Conservation (phyloP, 2,113 vertebrate genomes). For the Clinocottus analis region DNA sequence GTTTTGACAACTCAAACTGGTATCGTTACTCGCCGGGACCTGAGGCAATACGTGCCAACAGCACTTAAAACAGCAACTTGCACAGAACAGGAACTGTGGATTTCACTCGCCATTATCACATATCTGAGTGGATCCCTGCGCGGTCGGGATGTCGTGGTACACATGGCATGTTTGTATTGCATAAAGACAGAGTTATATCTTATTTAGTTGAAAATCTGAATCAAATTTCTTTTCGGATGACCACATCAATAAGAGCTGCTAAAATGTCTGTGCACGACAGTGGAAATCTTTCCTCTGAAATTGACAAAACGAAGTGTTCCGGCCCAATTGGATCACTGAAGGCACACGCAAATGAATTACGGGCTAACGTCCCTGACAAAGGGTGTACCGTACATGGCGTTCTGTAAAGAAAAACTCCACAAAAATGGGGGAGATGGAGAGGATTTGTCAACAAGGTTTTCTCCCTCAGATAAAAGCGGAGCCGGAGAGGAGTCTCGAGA, state of each 20-base stretch:
- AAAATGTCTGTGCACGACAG: background rate
- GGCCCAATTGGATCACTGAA: background rate
- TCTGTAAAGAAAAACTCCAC: slow-evolving; percentile 2
- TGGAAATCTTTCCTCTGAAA: background rate
- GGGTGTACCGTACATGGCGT: slow-evolving; percentile 9
- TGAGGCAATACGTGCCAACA: background rate
- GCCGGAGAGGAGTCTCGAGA: slow-evolving; percentile 55
- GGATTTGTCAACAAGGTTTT: slow-evolving; percentile 22
- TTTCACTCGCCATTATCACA: background rate
- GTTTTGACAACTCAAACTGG: background rate
- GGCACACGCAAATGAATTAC: background rate
- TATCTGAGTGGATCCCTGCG: no score
- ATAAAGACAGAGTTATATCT: background rate
- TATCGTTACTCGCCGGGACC: background rate
- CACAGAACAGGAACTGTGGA: background rate
- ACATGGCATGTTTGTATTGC: background rate
- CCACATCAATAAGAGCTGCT: background rate
- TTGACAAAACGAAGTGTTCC: background rate
- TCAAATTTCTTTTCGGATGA: background rate
- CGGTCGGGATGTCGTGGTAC: background rate
- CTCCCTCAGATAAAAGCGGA: slow-evolving; percentile 39
- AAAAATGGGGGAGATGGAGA: background rate
- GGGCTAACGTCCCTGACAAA: background rate
- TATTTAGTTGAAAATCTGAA: background rate
- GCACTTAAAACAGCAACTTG: background rate